Evolutionary conservation across 2,888 invertebrate species (phyloP), one percentile per base, ranked within the genome.

Genomic region (Ceramica pisi): DNA sequence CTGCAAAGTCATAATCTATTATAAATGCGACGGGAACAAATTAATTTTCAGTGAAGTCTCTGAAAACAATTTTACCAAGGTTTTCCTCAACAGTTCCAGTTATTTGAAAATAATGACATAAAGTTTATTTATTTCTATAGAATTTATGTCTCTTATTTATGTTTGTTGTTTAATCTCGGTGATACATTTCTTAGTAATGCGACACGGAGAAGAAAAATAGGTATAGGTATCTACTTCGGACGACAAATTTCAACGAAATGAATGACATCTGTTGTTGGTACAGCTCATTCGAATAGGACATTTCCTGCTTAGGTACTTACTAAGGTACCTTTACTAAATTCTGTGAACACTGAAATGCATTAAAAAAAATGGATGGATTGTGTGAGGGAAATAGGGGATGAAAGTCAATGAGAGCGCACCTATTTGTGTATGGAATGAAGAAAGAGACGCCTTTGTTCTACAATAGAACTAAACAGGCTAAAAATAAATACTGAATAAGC

Each of bases 51-150:
- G 50, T 9, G 50, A n/a, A 64, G 56, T 51, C 56, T 78, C 21
- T 55, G 35, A 53, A 59, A 48, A 50, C 7, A 63, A n/a, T 62
- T 38, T 44, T 21, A 2, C 26, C 9, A 31, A 14, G n/a, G 50
- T 79, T 79, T 79, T 82, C 73, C 82, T 82, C 23, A 23, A 57
- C 7, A 57, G 65, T 83, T 75, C 68, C 48, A 56, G 60, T 70
- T 72, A 80, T 67, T 67, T 77, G 19, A 51, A 73, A 70, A 62
- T 44, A 60, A 16, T 56, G 1, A 53, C 41, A 44, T 35, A 35
- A 19, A 50, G 14, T 50, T 14, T 26, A 46, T 60, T 44, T 61
- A 26, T 56, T 61, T 46, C 12, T 26, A 31, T 0, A 10, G 48
- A 48, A 50, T 75, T 31, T 14, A 23, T 14, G 12, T 41, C 48